A percentile compares a stretch with the other conserved stretches of the same genome.
Evolutionary conservation across 2,888 invertebrate genomes (phyloP).

Genomic region (Scaptomyza reducta): DNA sequence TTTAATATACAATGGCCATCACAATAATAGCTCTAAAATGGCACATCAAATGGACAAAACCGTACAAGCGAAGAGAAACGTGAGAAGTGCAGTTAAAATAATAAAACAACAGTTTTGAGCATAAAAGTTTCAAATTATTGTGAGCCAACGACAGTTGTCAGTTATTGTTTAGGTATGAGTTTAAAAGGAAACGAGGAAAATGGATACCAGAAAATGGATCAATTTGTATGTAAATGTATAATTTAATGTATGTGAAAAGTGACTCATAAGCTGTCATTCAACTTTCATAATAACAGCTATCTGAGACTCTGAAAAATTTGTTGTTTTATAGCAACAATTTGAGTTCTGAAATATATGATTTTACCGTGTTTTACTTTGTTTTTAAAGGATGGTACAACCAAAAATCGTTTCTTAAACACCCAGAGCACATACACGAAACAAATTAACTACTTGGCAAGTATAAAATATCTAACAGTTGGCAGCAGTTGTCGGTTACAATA

Average conservation of each 20-base stretch:
- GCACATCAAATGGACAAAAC: constrained; percentile 15
- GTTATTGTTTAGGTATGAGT: not conserved
- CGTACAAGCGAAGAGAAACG: constrained; percentile 3
- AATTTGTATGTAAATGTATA: constrained; percentile 36
- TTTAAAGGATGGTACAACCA: not conserved
- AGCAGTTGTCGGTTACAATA: constrained; percentile 35
- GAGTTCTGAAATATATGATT: no score
- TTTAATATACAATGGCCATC: constrained; percentile 15
- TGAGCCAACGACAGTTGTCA: constrained; percentile 4
- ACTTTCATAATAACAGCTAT: not conserved
- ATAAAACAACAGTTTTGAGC: constrained; percentile 9
- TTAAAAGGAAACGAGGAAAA: not conserved
- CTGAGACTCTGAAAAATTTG: no score
- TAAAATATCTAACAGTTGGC: constrained; percentile 36
- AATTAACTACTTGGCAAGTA: constrained; percentile 36
- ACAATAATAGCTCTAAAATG: constrained; percentile 30
- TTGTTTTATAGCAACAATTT: no score
- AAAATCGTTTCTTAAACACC: not conserved
- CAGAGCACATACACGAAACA: constrained; percentile 12
- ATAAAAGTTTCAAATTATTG: constrained; percentile 42
- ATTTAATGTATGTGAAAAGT: constrained; percentile 20
- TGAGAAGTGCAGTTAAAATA: not conserved
- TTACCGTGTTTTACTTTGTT: not conserved
- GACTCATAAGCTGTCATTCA: constrained; percentile 5
- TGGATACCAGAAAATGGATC: constrained; percentile 1